phyloP scores from a whole-genome alignment of 2,797 vertebrate species.

The Enoplosus armatus region DNA sequence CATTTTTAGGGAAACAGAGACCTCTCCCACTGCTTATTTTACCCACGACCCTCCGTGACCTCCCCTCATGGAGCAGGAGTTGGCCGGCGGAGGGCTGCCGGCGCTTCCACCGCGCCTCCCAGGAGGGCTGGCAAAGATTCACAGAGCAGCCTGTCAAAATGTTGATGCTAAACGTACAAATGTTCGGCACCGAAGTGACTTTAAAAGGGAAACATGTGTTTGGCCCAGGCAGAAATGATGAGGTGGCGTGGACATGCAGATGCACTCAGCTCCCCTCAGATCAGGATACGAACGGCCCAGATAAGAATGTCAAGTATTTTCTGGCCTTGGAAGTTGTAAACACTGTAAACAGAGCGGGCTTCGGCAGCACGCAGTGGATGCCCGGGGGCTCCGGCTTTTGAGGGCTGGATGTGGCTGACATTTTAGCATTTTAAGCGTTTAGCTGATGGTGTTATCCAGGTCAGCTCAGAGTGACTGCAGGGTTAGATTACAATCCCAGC shows the following conservation, averaged over 20 bases:
- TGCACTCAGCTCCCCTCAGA: slow-evolving; percentile 48
- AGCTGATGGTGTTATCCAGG: slow-evolving; percentile 7
- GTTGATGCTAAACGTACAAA: slow-evolving; percentile 79
- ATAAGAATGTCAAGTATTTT: slow-evolving; percentile 68
- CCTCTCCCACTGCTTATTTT: slow-evolving; percentile 49
- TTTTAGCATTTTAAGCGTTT: not conserved
- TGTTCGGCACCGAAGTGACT: slow-evolving; percentile 61
- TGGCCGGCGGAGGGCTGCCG: not conserved
- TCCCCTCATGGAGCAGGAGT: slow-evolving; percentile 10
- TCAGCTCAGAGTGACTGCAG: not conserved
- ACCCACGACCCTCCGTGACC: slow-evolving; percentile 46
- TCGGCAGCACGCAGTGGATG: slow-evolving; percentile 9
- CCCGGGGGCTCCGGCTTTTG: not conserved
- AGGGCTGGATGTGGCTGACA: not conserved
- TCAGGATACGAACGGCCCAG: slow-evolving; percentile 44
- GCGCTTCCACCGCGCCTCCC: slow-evolving; percentile 33
- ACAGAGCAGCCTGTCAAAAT: slow-evolving; percentile 73
- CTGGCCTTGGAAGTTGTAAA: slow-evolving; percentile 46
- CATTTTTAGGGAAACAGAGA: slow-evolving; percentile 28
- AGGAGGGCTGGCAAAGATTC: slow-evolving; percentile 40
- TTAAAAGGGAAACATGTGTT: slow-evolving; percentile 75
- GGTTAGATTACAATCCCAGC: slow-evolving; percentile 4
- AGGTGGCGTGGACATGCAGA: slow-evolving; percentile 66
- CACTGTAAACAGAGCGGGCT: slow-evolving; percentile 65
- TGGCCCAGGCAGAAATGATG: slow-evolving; percentile 60